Evolutionary conservation across 2,888 invertebrate genomes (phyloP).

Genomic region (Corythucha ciliata): DNA sequence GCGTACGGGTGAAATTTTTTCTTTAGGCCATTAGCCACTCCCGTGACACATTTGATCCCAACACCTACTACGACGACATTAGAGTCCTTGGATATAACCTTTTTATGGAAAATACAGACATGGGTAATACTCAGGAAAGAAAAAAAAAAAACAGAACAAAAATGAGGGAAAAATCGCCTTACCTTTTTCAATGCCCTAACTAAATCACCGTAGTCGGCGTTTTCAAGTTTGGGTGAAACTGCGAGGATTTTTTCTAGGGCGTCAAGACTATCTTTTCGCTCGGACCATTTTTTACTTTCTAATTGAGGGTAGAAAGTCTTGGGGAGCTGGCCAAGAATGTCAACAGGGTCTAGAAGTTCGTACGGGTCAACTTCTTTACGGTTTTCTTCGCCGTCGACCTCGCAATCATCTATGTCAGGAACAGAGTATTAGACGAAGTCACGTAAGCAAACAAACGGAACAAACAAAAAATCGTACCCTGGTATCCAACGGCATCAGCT

Average conservation of each 20-base stretch:
- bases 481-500: constrained; percentile 43
- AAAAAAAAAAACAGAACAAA: too few relatives aligned
- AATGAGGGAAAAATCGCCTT: constrained; percentile 29
- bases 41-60: constrained; percentile 72
- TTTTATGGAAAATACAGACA: too few relatives aligned
- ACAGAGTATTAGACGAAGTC: neutral
- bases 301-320: constrained; percentile 92
- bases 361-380: constrained; percentile 70
- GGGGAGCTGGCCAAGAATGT: constrained; percentile 84
- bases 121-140: too few relatives aligned
- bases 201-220: constrained; percentile 85
- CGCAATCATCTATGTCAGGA: constrained; percentile 42
- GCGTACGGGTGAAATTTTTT: constrained; percentile 82
- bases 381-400: constrained; percentile 49
- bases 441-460: neutral
- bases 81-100: constrained; percentile 85
- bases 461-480: constrained; percentile 29
- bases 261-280: constrained; percentile 86
- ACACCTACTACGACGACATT: constrained; percentile 88
- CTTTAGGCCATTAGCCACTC: constrained; percentile 75
- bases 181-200: constrained; percentile 81
- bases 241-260: constrained; percentile 65
- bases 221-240: constrained; percentile 70
- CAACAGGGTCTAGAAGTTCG: constrained; percentile 84
- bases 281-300: constrained; percentile 95